Percentiles rank a stretch among this genome's conserved stretches.
Conservation (phyloP, 2,113 vertebrate species). For the Urocolius indicus region DNA sequence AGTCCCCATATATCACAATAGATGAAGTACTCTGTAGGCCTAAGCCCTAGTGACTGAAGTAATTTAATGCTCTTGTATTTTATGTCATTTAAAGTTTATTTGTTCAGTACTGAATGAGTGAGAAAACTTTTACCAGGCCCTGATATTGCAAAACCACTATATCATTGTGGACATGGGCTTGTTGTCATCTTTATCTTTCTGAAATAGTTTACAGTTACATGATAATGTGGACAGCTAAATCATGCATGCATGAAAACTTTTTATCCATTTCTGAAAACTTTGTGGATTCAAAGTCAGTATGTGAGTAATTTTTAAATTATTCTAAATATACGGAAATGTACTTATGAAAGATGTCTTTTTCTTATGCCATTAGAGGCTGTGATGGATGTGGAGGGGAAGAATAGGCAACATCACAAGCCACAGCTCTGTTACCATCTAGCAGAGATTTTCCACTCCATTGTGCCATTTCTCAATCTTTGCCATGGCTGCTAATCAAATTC, state of each 20-base stretch:
- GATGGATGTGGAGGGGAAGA: background rate
- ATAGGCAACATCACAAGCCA: background rate
- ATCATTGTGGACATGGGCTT: background rate
- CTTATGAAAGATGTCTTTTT: background rate
- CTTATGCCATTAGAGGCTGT: background rate
- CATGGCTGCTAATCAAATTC: background rate
- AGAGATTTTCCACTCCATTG: background rate
- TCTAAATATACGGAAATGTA: background rate
- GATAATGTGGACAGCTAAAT: background rate
- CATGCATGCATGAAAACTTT: background rate
- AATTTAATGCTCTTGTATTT: background rate
- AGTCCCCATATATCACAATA: background rate
- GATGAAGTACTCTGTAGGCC: background rate
- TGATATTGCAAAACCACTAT: background rate
- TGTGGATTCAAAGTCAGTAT: background rate
- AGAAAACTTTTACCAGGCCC: background rate
- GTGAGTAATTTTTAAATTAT: background rate
- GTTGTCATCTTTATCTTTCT: background rate
- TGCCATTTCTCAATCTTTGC: constrained; percentile 3
- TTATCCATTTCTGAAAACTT: background rate
- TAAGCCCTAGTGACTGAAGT: background rate
- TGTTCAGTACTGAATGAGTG: background rate
- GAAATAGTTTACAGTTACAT: background rate
- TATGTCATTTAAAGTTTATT: background rate
- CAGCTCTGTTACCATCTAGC: background rate